Base-by-base conservation (phyloP, 53 echinoderm and acorn worm genomes). In the Holothuria scabra region DNA sequence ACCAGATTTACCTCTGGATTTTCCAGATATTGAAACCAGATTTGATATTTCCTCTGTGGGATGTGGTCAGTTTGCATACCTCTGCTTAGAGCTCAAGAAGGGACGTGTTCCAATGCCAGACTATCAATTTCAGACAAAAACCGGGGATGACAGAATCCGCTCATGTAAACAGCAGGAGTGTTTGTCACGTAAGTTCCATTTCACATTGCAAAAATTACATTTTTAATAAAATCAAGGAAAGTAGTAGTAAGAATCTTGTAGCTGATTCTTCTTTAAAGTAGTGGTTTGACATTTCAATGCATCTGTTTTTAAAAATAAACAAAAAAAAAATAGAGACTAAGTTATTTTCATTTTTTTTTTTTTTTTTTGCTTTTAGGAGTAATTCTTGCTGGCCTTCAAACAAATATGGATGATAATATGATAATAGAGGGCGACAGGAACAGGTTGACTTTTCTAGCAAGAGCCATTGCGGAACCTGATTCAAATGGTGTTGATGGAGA, bases 31-130 rank as follows among this genome's bases (percentile, higher is more conserved):
- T 1, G 79, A 59, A 13, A 81, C 88, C 4, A 67, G 84, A 33
- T 92, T 88, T 76, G 87, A 95, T 28, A 57, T 95, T 24, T 81
- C 90, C n/a, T 75, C 90, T n/a, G 69, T 95, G 14, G 95, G 95
- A 10, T 95, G 95, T 61, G 84, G 88, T 7, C 88, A 93, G 9
- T 93, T 80, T 49, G 82, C 68, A 3, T 90, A 84, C 46, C 67
- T 96, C 37, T 96, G 96, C 60, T 59, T 92, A 18, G 89, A 90
- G 59, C 91, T 96, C 21, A 65, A 90, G 64, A 90, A 87, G 41
- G 96, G 90, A 1, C 82, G 91, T 21, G 83, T 57, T 13, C 88
- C 96, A 28, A 82, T 82, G 35, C 91, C 96, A 2, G 84, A 83
- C 14, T 96, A 90, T 68, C 89, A 86, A 28, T 96, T 94, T 65